Percentiles rank a stretch among this genome's conserved stretches.
Evolutionary conservation across 2,797 vertebrate genomes (phyloP).

Genomic region (Mus caroli): DNA sequence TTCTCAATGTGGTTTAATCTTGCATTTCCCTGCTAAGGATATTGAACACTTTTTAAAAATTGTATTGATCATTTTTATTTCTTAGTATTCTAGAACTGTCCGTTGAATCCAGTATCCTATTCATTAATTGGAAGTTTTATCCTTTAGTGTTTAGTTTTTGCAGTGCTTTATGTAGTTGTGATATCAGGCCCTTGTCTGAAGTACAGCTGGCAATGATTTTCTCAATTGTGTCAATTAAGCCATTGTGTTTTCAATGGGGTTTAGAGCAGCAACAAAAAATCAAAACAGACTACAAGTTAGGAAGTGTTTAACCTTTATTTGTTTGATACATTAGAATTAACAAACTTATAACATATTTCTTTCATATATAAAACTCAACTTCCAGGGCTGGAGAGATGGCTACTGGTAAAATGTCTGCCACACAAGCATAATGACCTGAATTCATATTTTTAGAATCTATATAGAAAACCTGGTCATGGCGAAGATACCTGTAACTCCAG

Average conservation of each 20-base stretch:
- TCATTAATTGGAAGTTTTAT: neutral
- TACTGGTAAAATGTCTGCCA: neutral
- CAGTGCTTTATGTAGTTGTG: neutral
- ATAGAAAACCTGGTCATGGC: neutral
- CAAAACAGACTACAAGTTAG: neutral
- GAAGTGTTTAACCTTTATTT: neutral
- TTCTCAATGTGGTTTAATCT: neutral
- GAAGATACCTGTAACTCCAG: neutral
- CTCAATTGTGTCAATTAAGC: neutral
- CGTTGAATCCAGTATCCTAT: neutral
- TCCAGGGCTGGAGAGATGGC: neutral
- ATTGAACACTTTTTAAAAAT: neutral
- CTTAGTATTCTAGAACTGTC: neutral
- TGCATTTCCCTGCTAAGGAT: neutral
- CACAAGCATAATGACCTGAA: neutral
- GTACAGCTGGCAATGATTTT: neutral
- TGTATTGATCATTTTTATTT: neutral
- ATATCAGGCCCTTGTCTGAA: neutral
- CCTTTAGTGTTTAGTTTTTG: neutral
- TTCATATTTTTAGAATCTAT: neutral
- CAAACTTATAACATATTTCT: slow-evolving; percentile 36
- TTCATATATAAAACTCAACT: slow-evolving; percentile 39
- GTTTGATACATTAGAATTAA: slow-evolving; percentile 20
- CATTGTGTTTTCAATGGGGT: neutral
- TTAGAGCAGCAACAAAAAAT: slow-evolving; percentile 20